phyloP scores from a whole-genome alignment of 1,140 invertebrate genomes.

The Trichogramma pretiosum region DNA sequence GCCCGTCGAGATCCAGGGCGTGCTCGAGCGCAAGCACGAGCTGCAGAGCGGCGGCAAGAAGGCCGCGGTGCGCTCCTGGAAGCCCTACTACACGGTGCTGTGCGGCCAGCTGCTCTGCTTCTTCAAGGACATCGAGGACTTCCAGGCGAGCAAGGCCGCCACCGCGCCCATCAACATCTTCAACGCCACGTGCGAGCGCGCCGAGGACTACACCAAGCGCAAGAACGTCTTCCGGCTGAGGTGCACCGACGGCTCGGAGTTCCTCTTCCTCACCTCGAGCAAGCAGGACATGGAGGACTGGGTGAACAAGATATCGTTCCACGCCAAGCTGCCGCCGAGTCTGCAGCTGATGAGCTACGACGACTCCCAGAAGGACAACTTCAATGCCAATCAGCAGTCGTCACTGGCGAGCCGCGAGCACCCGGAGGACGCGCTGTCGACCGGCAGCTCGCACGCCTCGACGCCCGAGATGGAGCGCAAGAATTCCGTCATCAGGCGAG shows the following conservation, averaged over 20 bases:
- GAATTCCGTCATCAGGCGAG: conserved; percentile 40
- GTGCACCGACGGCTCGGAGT: conserved; percentile 86
- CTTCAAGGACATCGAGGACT: conserved; percentile 93
- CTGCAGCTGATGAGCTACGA: conserved; percentile 81
- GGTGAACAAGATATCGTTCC: conserved; percentile 89
- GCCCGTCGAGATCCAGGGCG: conserved; percentile 84
- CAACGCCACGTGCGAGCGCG: conserved; percentile 73
- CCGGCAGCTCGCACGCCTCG: conserved; percentile 43
- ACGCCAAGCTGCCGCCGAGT: conserved; percentile 82
- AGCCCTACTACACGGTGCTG: conserved; percentile 87
- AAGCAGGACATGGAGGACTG: conserved; percentile 79
- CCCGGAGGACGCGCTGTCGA: conserved; percentile 34
- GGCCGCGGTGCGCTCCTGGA: conserved; percentile 91
- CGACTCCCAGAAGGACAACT: conserved; percentile 41
- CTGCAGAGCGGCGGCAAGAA: conserved; percentile 86
- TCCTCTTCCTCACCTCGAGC: conserved; percentile 71
- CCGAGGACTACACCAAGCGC: conserved; percentile 89
- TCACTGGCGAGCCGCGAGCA: conserved; percentile 26
- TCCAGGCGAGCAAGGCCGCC: conserved; percentile 76
- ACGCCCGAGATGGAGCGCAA: conserved; percentile 45
- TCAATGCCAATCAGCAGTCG: too few species aligned
- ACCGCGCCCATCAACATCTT: conserved; percentile 84
- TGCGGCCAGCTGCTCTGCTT: conserved; percentile 96
- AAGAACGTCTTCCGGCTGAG: conserved; percentile 87
- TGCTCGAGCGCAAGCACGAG: conserved; percentile 91